Conservation (phyloP, 2,888 invertebrate species). For the Carpatolechia fugitivella region DNA sequence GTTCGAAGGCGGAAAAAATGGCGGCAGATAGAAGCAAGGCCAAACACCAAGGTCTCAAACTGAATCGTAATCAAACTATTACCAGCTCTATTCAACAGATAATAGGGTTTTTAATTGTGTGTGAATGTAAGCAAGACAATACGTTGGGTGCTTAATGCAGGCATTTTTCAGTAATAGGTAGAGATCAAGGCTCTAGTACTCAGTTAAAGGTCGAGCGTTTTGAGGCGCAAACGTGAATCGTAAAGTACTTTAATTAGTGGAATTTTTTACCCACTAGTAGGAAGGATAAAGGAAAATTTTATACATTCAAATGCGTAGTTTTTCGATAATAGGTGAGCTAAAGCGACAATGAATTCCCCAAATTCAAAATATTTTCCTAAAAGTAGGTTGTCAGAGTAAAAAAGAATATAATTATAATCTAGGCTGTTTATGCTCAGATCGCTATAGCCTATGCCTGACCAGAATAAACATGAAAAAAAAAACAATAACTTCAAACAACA, state of each 20-base stretch:
- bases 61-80: conserved; percentile 16
- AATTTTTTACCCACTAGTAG: not conserved
- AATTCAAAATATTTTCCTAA: too few species aligned
- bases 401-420: too few species aligned
- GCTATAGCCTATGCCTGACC: too few species aligned
- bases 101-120: conserved; percentile 8
- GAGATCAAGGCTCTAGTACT: conserved; percentile 63
- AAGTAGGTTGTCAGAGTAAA: too few species aligned
- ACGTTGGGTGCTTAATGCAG: conserved; percentile 68
- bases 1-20: conserved; percentile 77
- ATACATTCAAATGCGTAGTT: too few species aligned
- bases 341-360: too few species aligned
- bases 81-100: conserved; percentile 29
- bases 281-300: not conserved
- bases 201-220: conserved; percentile 17
- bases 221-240: not conserved
- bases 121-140: conserved; percentile 57
- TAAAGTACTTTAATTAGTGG: not conserved
- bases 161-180: conserved; percentile 74
- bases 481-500: too few species aligned
- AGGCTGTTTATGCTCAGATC: too few species aligned
- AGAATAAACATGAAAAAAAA: not conserved
- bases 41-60: conserved; percentile 62
- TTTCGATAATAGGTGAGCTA: too few species aligned
- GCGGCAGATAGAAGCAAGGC: conserved; percentile 73